phyloP scores from a whole-genome alignment of 2,888 invertebrate species.

The Ophion costatus region DNA sequence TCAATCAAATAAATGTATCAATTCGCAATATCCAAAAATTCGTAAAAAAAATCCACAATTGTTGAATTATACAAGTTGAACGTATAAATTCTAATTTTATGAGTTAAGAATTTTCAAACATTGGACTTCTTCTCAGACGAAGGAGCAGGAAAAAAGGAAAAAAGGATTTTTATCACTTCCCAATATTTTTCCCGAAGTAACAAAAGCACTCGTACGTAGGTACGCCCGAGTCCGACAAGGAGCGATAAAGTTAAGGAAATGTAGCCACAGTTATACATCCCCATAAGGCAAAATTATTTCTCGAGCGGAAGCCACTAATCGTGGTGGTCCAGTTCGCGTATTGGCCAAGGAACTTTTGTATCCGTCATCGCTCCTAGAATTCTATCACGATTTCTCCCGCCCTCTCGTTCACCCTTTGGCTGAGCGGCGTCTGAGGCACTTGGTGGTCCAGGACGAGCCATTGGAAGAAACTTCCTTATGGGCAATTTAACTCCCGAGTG shows the following conservation, averaged over 20 bases:
- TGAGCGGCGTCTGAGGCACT: background rate
- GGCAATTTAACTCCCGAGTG: constrained; percentile 49
- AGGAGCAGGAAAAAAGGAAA: background rate
- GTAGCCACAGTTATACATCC: background rate
- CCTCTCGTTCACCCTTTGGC: background rate
- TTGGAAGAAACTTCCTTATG: constrained; percentile 45
- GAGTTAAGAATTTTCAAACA: background rate
- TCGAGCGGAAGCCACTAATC: constrained; percentile 31
- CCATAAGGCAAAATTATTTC: constrained; percentile 24
- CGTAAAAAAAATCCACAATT: background rate
- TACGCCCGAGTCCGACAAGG: background rate
- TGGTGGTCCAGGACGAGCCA: constrained; percentile 23
- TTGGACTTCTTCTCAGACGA: background rate
- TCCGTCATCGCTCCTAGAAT: constrained; percentile 18
- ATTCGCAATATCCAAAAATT: background rate
- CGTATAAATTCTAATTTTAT: background rate
- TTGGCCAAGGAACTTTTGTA: constrained; percentile 24
- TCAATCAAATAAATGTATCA: background rate
- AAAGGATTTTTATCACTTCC: background rate
- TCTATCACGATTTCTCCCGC: constrained; percentile 18
- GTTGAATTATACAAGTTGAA: background rate
- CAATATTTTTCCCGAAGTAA: background rate
- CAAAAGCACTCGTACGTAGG: background rate
- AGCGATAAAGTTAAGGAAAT: background rate
- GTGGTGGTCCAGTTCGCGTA: constrained; percentile 27